Evolutionary conservation across 2,888 invertebrate species (phyloP).

Genomic region (Ephialtes manifestator): DNA sequence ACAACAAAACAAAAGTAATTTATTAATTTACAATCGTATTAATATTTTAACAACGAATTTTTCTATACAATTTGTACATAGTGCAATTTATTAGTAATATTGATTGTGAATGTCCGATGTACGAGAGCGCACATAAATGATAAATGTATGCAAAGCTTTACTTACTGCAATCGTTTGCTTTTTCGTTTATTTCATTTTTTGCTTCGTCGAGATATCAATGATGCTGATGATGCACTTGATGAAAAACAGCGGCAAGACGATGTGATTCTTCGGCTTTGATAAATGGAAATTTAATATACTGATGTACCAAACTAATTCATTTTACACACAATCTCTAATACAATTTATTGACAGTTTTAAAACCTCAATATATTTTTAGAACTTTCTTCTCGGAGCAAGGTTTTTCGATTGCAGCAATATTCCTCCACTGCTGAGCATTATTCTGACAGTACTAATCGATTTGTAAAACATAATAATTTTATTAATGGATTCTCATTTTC

Average conservation of each 20-base stretch:
- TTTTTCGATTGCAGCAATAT: too few species aligned
- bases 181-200: conserved; percentile 1
- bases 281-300: neutral
- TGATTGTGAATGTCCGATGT: conserved; percentile 24
- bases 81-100: conserved; percentile 39
- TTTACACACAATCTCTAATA: neutral
- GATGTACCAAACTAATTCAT: neutral
- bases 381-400: too few species aligned
- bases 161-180: conserved; percentile 2
- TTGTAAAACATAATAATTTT: neutral
- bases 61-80: conserved; percentile 58
- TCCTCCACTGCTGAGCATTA: too few species aligned
- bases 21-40: conserved; percentile 59
- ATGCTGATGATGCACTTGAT: neutral
- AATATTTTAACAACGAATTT: conserved; percentile 66
- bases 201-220: neutral
- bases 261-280: neutral
- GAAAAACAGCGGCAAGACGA: neutral
- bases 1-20: conserved; percentile 49
- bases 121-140: conserved; percentile 51
- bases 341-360: neutral
- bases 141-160: conserved; percentile 40
- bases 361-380: neutral
- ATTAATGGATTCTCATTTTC: too few species aligned
- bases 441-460: neutral